These are phyloP conservation scores for Larimichthys polyactis DNA, from an alignment of 2,113 vertebrate species.

Conservation along the genomic window DNA sequence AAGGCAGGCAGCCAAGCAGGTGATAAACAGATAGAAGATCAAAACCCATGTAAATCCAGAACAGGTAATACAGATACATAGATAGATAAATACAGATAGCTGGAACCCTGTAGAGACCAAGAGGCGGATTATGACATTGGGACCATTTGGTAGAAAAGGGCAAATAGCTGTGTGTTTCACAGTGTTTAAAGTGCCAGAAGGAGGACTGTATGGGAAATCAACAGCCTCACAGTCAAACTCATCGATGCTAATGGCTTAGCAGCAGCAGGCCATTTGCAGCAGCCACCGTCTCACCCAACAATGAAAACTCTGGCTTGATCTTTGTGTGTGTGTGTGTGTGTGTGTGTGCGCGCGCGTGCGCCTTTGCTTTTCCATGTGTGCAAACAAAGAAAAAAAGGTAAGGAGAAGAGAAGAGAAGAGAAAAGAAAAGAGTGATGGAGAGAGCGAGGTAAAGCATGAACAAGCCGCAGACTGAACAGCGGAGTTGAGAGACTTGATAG, in stretches of 20 bases:
- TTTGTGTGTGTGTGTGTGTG: neutral
- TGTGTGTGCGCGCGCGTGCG: neutral
- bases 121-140: too few relatives aligned
- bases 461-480: neutral
- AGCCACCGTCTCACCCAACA: constrained; percentile 34
- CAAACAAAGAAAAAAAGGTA: constrained; percentile 7
- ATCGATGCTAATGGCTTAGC: constrained; percentile 39
- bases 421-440: constrained; percentile 46
- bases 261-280: constrained; percentile 21
- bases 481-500: constrained; percentile 22
- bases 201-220: constrained; percentile 40
- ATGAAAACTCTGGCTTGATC: constrained; percentile 6
- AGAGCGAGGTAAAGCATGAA: constrained; percentile 18
- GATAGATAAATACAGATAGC: too few relatives aligned
- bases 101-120: too few relatives aligned
- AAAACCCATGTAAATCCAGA: too few relatives aligned
- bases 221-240: constrained; percentile 24
- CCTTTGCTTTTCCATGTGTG: constrained; percentile 4
- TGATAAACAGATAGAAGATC: too few relatives aligned
- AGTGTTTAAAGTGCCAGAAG: constrained; percentile 15
- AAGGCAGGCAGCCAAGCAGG: too few relatives aligned
- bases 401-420: constrained; percentile 8
- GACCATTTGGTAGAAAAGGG: neutral
- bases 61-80: too few relatives aligned
- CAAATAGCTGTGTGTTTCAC: neutral